Percentiles rank a stretch among this genome's conserved stretches.
These are phyloP conservation scores for Charanyca ferruginea DNA, from an alignment of 2,888 invertebrate genomes.

Conservation along the genomic window DNA sequence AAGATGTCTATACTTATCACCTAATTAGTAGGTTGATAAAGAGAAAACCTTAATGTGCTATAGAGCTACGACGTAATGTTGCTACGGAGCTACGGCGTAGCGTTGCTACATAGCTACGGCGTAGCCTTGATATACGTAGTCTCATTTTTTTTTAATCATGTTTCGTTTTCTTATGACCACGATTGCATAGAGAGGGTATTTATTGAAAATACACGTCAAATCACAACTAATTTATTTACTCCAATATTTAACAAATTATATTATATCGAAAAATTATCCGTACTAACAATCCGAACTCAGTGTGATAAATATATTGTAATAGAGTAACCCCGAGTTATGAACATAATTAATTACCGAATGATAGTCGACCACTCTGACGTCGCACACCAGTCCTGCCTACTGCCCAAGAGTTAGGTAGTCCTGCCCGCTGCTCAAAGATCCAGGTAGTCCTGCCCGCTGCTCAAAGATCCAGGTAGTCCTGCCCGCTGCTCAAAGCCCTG, in stretches of 20 bases:
- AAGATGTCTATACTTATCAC: neutral
- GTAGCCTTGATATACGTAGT: neutral
- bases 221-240: too few species aligned
- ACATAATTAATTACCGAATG: slow-evolving; percentile 9
- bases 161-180: too few species aligned
- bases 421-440: slow-evolving; percentile 47
- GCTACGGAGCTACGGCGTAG: slow-evolving; percentile 12
- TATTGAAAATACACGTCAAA: neutral
- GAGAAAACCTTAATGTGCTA: neutral
- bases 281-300: neutral
- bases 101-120: neutral
- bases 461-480: slow-evolving; percentile 47
- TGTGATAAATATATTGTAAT: slow-evolving; percentile 1
- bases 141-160: too few species aligned
- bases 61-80: slow-evolving; percentile 3
- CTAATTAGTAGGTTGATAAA: neutral
- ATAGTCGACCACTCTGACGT: neutral
- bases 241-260: too few species aligned
- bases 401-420: neutral
- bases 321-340: neutral
- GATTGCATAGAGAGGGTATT: neutral
- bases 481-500: too few species aligned
- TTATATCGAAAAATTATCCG: neutral
- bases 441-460: slow-evolving; percentile 40
- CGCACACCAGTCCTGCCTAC: neutral